Base-by-base conservation (phyloP, 2,113 vertebrate genomes). In the Catagonus wagneri region DNA sequence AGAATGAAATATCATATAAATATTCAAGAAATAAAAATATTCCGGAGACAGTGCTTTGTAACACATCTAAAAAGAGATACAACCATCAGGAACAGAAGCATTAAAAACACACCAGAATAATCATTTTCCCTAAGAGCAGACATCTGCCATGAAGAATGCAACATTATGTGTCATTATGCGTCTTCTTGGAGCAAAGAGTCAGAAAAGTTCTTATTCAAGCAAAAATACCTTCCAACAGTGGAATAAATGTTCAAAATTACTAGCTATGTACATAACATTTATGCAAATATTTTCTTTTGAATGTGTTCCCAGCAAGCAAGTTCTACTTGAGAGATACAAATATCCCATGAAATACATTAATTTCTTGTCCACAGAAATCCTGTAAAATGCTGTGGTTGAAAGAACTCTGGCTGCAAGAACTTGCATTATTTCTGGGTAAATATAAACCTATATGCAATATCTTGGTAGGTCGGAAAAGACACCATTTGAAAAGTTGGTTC, bases 151-250 rank as follows among this genome's bases (percentile, higher is more conserved):
- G 13, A 13, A 76, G 65, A 84, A 79, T 0, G 2, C 25, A 34
- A 63, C 63, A 60, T 13, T 17, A 39, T 9, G 78, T 39, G 44
- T 81, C 85, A 74, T 80, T 34, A 39, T 65, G 52, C 50, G 71
- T 93, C 60, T 83, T 93, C 86, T 9, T 36, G n/a, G 58, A 92
- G 71, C 15, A 63, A 11, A 92, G 54, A 92, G 27, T 68, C 93
- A 89, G 88, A 97, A 97, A 97, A 97, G 94, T 93, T 98, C 96
- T 96, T 96, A 98, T 95, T 98, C 95, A 98, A 98, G 94, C 98
- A 98, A 98, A 91, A 97, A 93, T 36, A 90, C 84, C 83, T 98
- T 97, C 98, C 97, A 98, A 96, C 89, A 97, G 95, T 63, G 93
- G 90, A 89, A 89, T 36, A 86, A 98, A 97, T 95, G 90, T 60